Conservation (phyloP, 2,797 vertebrate genomes). For the Cossypha dichroa region DNA sequence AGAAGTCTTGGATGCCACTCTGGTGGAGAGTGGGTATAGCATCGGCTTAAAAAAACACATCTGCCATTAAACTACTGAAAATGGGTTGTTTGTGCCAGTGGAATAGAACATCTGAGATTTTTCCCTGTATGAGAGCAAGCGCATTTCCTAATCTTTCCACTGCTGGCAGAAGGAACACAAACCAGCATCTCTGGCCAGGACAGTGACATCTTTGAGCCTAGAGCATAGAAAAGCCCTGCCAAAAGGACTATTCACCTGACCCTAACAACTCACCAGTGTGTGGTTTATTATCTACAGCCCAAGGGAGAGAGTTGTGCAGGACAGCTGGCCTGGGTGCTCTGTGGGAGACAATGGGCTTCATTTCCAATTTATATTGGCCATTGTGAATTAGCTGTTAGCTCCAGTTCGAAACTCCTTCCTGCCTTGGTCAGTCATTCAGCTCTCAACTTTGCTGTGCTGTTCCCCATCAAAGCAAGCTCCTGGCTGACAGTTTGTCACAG, state of each 20-base stretch:
- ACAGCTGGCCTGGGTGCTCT: background rate
- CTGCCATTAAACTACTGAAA: background rate
- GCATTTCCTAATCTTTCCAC: background rate
- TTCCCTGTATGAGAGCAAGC: background rate
- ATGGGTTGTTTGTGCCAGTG: background rate
- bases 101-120: background rate
- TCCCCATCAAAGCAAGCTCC: background rate
- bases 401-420: background rate
- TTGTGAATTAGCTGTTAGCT: background rate
- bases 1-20: background rate
- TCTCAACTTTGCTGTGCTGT: background rate
- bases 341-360: background rate
- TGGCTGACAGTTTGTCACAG: background rate
- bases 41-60: background rate
- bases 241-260: background rate
- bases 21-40: background rate
- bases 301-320: background rate
- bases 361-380: background rate
- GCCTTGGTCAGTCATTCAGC: background rate
- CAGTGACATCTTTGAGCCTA: background rate
- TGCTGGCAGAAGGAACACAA: background rate
- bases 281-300: background rate
- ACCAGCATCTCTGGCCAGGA: background rate
- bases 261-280: rapidly evolving
- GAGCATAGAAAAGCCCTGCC: background rate